Percentiles rank a stretch among this genome's conserved stretches.
These are phyloP conservation scores for Wiebesia pumilae DNA, from an alignment of 1,140 invertebrate genomes.

Conservation along the genomic window DNA sequence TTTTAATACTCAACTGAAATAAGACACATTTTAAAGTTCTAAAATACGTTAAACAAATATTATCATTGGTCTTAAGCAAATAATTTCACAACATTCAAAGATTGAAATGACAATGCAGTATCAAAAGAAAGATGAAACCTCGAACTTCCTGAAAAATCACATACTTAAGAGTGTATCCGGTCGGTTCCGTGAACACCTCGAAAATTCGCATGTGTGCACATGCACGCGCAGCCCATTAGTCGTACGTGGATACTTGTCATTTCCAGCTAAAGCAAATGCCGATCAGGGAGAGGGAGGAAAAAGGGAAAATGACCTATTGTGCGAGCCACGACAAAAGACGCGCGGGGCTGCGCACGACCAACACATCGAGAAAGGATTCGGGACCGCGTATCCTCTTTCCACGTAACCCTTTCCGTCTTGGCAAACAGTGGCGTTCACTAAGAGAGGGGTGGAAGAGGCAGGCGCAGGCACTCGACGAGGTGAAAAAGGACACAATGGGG, in stretches of 20 bases:
- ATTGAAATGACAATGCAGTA: not conserved
- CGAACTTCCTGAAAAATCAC: not conserved
- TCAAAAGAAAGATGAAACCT: not conserved
- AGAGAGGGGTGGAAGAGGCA: not conserved
- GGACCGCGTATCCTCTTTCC: constrained; percentile 13
- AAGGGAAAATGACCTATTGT: not conserved
- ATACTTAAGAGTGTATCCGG: constrained; percentile 17
- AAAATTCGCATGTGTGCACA: constrained; percentile 28
- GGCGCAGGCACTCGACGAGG: not conserved
- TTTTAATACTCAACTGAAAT: too few species aligned
- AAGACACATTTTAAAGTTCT: not conserved
- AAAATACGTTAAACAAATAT: not conserved
- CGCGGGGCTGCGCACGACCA: not conserved
- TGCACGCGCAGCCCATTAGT: constrained; percentile 24
- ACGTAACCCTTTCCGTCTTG: constrained; percentile 22
- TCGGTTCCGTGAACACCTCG: not conserved
- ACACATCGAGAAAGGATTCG: constrained; percentile 6
- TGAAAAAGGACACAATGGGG: constrained; percentile 20
- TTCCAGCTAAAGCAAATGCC: constrained; percentile 36
- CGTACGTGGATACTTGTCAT: constrained; percentile 43
- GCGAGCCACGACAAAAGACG: not conserved
- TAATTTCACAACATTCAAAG: not conserved
- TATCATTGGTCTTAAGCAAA: not conserved
- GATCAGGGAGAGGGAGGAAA: not conserved
- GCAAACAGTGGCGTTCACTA: not conserved